Conservation (phyloP, 2,888 invertebrate species). For the Thecophora atra region DNA sequence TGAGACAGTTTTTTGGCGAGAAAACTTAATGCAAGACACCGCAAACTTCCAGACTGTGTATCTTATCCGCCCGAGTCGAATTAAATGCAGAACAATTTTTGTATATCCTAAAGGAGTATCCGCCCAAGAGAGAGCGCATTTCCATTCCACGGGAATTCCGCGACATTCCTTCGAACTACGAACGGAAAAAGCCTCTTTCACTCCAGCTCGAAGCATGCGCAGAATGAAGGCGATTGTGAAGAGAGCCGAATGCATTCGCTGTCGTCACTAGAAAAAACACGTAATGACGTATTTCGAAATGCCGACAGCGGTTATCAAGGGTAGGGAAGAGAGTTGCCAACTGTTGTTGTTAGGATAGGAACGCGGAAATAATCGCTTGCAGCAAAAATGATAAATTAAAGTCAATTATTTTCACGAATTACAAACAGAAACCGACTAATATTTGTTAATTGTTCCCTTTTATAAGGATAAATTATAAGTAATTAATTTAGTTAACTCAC, state of each 20-base stretch:
- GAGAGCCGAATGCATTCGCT: neutral
- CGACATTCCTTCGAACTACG: constrained; percentile 21
- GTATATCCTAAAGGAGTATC: constrained; percentile 64
- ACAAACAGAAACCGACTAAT: too few species aligned
- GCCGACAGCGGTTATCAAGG: constrained; percentile 22
- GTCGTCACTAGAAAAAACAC: constrained; percentile 11
- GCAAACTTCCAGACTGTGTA: constrained; percentile 23
- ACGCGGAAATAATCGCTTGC: neutral
- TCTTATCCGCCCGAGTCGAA: constrained; percentile 59
- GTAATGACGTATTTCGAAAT: neutral
- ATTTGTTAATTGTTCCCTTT: too few species aligned
- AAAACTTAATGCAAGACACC: constrained; percentile 3
- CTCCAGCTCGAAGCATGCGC: constrained; percentile 13
- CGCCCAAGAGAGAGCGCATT: constrained; percentile 57
- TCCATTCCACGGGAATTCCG: constrained; percentile 16
- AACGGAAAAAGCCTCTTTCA: constrained; percentile 5
- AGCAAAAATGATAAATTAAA: too few species aligned
- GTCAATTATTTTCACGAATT: too few species aligned
- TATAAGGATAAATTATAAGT: too few species aligned
- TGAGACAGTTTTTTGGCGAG: neutral
- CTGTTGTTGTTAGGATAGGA: neutral
- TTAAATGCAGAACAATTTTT: constrained; percentile 61
- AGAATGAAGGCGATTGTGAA: neutral
- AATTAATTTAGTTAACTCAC: too few species aligned
- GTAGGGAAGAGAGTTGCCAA: constrained; percentile 18